These are phyloP conservation scores for Drosophila dives DNA, from an alignment of 2,888 invertebrate species.

Conservation along the genomic window DNA sequence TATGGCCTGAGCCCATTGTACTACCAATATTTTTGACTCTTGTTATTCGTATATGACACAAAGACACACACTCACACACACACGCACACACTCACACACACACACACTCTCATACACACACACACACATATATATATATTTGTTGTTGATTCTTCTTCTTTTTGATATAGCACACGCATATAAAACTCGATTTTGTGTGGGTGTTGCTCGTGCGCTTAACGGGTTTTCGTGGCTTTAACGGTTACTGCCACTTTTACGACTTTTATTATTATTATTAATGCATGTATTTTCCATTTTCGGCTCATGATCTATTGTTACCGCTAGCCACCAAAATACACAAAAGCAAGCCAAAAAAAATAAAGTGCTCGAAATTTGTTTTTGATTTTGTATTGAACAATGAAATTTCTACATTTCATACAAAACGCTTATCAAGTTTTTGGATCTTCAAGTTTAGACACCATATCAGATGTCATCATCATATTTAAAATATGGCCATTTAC, in stretches of 20 bases:
- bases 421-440: constrained; percentile 52
- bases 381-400: constrained; percentile 28
- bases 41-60: constrained; percentile 38
- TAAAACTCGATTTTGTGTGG: constrained; percentile 56
- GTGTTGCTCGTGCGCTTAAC: constrained; percentile 81
- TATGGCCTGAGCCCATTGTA: constrained; percentile 71
- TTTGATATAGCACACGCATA: constrained; percentile 41
- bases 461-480: constrained; percentile 39
- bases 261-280: constrained; percentile 78
- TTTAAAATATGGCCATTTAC: constrained; percentile 16
- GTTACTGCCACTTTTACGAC: constrained; percentile 78
- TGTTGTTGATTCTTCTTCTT: constrained; percentile 26
- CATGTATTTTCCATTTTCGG: constrained; percentile 76
- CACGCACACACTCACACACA: neutral
- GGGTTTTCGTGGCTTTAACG: constrained; percentile 79
- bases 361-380: constrained; percentile 44
- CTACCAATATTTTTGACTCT: constrained; percentile 69
- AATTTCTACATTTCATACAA: constrained; percentile 43
- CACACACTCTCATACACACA: neutral
- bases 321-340: constrained; percentile 37
- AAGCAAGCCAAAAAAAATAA: constrained; percentile 17
- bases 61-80: neutral
- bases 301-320: constrained; percentile 67
- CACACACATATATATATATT: neutral
- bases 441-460: constrained; percentile 22